Conservation (phyloP, 2,888 invertebrate genomes). For the Exocentrus adspersus region DNA sequence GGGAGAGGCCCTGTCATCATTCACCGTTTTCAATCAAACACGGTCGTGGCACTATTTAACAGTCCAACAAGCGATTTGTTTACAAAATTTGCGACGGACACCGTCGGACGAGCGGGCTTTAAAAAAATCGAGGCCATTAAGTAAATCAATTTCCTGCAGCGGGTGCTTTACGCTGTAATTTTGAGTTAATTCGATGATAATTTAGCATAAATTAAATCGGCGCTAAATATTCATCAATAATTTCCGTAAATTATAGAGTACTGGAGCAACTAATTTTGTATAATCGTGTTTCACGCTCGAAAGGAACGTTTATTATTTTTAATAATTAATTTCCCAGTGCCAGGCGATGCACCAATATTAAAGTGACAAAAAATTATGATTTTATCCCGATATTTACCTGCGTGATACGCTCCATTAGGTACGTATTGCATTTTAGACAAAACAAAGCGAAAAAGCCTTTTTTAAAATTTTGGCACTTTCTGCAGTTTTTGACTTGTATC, state of each 20-base stretch:
- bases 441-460: no score
- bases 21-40: constrained; percentile 1
- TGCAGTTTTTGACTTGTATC: no score
- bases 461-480: no score
- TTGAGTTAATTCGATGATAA: background rate
- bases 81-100: background rate
- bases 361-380: no score
- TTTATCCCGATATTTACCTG: no score
- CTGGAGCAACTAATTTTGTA: background rate
- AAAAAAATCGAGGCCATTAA: background rate
- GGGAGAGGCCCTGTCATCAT: background rate
- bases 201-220: background rate
- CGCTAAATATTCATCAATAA: background rate
- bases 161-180: background rate
- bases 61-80: background rate
- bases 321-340: background rate
- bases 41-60: background rate
- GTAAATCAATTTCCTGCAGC: background rate
- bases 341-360: no score
- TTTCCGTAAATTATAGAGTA: background rate
- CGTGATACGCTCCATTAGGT: no score
- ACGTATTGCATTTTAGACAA: no score
- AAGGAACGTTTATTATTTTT: background rate
- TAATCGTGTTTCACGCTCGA: background rate
- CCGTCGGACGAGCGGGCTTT: no score